phyloP scores from a whole-genome alignment of 2,113 vertebrate species.

The Prionailurus bengalensis region DNA sequence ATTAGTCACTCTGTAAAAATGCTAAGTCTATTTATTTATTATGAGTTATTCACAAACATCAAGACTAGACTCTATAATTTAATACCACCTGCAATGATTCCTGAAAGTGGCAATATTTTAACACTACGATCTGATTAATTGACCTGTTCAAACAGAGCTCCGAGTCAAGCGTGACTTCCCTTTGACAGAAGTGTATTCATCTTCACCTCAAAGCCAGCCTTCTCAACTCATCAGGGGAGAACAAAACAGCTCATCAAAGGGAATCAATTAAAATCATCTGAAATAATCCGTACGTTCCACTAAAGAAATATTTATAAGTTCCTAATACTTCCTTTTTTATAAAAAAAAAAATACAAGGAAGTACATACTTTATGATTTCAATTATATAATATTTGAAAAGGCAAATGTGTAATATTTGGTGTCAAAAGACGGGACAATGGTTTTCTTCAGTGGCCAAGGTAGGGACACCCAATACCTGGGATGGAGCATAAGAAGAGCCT shows the following conservation, averaged over 20 bases:
- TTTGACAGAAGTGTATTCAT: conserved; percentile 75
- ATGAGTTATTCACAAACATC: conserved; percentile 84
- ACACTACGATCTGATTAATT: conserved; percentile 76
- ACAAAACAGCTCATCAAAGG: conserved; percentile 55
- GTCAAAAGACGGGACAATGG: neutral
- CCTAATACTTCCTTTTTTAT: neutral
- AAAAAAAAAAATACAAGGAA: neutral
- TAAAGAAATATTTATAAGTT: conserved; percentile 37
- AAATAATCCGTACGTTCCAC: neutral
- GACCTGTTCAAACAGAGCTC: conserved; percentile 75
- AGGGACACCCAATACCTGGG: neutral
- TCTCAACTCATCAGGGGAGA: conserved; percentile 11
- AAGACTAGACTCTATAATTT: conserved; percentile 78
- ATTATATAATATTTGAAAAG: neutral
- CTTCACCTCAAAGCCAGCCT: conserved; percentile 65
- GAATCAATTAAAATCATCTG: conserved; percentile 56
- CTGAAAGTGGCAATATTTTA: conserved; percentile 82
- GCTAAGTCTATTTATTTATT: conserved; percentile 82
- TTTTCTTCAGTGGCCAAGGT: neutral
- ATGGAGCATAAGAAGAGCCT: accelerated
- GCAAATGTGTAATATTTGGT: neutral
- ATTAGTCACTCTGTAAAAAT: conserved; percentile 82
- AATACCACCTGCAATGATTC: conserved; percentile 81
- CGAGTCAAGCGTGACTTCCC: conserved; percentile 65
- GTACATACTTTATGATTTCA: neutral